phyloP scores from a whole-genome alignment of 2,888 invertebrate genomes.

The Ochropleura plecta region DNA sequence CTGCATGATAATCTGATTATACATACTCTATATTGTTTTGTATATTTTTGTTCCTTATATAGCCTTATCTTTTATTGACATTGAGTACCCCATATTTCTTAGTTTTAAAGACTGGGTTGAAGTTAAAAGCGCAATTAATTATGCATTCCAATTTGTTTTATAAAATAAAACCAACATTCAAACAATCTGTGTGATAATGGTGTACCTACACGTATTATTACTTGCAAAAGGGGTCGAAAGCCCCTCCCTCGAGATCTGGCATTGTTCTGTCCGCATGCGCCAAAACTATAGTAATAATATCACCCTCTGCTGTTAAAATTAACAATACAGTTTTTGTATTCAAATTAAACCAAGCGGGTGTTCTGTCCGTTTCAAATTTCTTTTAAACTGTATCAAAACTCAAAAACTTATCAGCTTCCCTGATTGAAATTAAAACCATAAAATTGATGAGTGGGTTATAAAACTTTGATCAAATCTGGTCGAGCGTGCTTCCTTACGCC shows the following conservation, averaged over 20 bases:
- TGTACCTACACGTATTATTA: conserved; percentile 70
- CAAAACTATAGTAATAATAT: conserved; percentile 71
- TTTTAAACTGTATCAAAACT: conserved; percentile 57
- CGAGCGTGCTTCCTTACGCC: conserved; percentile 76
- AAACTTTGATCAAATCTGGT: conserved; percentile 78
- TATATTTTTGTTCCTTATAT: conserved; percentile 75
- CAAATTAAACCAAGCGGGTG: conserved; percentile 51
- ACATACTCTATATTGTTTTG: conserved; percentile 77
- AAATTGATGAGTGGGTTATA: conserved; percentile 75
- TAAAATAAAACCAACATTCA: conserved; percentile 66
- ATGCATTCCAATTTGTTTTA: conserved; percentile 52
- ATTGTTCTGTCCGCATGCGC: conserved; percentile 77
- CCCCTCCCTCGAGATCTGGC: conserved; percentile 69
- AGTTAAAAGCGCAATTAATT: conserved; percentile 55
- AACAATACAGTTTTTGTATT: conserved; percentile 58
- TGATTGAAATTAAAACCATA: conserved; percentile 71
- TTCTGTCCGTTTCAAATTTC: conserved; percentile 52
- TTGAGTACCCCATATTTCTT: conserved; percentile 50
- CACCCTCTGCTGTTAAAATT: conserved; percentile 63
- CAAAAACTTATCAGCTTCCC: conserved; percentile 58
- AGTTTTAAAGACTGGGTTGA: conserved; percentile 39
- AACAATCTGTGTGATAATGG: conserved; percentile 67
- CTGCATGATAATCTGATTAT: conserved; percentile 87
- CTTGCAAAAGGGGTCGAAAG: conserved; percentile 75
- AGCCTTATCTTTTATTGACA: conserved; percentile 62